Percentiles rank a stretch among this genome's conserved stretches.
Conservation (phyloP, 1,140 invertebrate genomes). For the Sinella curviseta region DNA sequence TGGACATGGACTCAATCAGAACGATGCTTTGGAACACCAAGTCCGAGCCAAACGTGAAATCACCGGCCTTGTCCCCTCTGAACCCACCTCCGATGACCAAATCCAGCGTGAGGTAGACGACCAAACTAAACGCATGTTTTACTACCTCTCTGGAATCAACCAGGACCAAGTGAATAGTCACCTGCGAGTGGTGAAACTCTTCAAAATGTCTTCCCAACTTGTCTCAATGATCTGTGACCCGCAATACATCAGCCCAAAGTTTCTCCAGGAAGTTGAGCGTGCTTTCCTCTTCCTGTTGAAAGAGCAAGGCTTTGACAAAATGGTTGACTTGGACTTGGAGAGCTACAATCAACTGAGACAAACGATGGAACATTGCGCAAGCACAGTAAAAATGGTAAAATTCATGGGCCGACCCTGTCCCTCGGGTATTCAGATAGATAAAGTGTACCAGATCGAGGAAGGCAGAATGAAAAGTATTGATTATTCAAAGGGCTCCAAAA, state of each 20-base stretch:
- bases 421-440: neutral
- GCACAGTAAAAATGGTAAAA: neutral
- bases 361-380: neutral
- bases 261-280: constrained; percentile 9
- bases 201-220: constrained; percentile 26
- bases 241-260: constrained; percentile 17
- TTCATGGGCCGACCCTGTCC: neutral
- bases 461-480: neutral
- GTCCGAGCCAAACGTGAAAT: neutral
- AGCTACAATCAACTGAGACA: neutral
- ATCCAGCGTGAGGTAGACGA: constrained; percentile 9
- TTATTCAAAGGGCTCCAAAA: neutral
- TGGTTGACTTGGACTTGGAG: constrained; percentile 12
- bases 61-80: neutral
- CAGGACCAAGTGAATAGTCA: constrained; percentile 21
- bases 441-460: neutral
- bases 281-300: constrained; percentile 37
- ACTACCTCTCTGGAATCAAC: constrained; percentile 31
- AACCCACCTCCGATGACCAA: neutral
- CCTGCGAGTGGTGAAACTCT: constrained; percentile 9
- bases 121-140: constrained; percentile 39
- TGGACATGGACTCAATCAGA: no score
- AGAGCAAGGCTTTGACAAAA: constrained; percentile 32
- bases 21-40: no score
- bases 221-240: constrained; percentile 33